phyloP scores from a whole-genome alignment of 1,140 invertebrate species.

The Schmidtea mediterranea region DNA sequence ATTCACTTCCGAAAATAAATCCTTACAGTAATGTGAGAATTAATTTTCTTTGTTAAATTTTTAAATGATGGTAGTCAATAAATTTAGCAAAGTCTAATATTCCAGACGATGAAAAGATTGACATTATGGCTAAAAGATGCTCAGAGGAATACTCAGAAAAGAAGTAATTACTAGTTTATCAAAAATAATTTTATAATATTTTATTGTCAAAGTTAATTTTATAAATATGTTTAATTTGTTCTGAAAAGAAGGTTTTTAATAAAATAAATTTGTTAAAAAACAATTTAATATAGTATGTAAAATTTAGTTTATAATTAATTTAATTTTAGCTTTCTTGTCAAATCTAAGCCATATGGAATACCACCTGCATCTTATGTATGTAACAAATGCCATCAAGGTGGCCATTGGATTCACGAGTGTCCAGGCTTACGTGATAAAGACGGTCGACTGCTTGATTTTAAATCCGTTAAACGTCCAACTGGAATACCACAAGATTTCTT shows the following conservation, averaged over 20 bases:
- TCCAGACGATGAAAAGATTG: conserved; percentile 4
- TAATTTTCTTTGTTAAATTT: no score
- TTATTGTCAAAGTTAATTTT: no score
- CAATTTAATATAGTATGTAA: no score
- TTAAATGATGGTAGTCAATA: not conserved
- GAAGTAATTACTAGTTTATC: not conserved
- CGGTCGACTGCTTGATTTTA: conserved; percentile 1
- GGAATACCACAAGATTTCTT: conserved; percentile 5
- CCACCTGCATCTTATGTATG: conserved; percentile 4
- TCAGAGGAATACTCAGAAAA: conserved; percentile 2
- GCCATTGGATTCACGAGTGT: conserved; percentile 6
- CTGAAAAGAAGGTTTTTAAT: no score
- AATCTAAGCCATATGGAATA: not conserved
- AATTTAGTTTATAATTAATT: not conserved
- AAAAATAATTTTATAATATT: not conserved
- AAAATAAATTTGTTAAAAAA: no score
- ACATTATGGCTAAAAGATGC: not conserved
- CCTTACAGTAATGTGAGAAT: no score
- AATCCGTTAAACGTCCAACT: conserved; percentile 2
- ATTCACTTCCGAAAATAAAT: no score
- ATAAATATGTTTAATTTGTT: no score
- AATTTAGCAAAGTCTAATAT: conserved; percentile 2
- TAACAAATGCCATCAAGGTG: not conserved
- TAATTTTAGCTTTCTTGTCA: conserved; percentile 1
- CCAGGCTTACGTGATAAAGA: not conserved